Conservation (phyloP, 2,888 invertebrate species). For the Biston stratarius region DNA sequence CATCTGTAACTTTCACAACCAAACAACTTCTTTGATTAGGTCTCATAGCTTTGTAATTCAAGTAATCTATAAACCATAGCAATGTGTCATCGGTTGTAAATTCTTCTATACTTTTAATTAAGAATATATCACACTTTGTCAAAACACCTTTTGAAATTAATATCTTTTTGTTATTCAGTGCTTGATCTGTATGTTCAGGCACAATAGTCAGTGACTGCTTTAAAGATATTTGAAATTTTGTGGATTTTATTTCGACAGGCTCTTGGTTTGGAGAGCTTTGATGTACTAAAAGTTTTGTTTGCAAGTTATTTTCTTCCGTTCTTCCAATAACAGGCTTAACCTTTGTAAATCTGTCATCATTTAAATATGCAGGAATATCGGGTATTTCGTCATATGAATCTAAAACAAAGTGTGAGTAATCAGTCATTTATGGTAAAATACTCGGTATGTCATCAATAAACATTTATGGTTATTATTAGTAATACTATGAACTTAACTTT, state of each 20-base stretch:
- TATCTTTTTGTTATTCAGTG: slow-evolving; percentile 19
- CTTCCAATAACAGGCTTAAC: slow-evolving; percentile 18
- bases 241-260: neutral
- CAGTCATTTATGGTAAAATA: no score
- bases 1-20: slow-evolving; percentile 20
- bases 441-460: no score
- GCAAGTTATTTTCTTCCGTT: neutral
- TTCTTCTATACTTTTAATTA: slow-evolving; percentile 57
- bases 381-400: slow-evolving; percentile 56
- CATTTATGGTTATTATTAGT: no score
- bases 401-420: slow-evolving; percentile 41
- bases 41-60: slow-evolving; percentile 28
- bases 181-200: neutral
- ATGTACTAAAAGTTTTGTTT: neutral
- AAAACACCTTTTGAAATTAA: slow-evolving; percentile 43
- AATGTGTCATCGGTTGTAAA: slow-evolving; percentile 49
- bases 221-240: neutral
- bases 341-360: slow-evolving; percentile 56
- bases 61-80: slow-evolving; percentile 56
- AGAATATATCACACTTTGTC: slow-evolving; percentile 55
- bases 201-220: neutral
- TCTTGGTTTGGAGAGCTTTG: neutral
- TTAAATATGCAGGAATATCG: slow-evolving; percentile 58
- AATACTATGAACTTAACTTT: no score
- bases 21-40: slow-evolving; percentile 35